Evolutionary conservation across 1,140 invertebrate species (phyloP).

Genomic region (Drosophila nikananu): DNA sequence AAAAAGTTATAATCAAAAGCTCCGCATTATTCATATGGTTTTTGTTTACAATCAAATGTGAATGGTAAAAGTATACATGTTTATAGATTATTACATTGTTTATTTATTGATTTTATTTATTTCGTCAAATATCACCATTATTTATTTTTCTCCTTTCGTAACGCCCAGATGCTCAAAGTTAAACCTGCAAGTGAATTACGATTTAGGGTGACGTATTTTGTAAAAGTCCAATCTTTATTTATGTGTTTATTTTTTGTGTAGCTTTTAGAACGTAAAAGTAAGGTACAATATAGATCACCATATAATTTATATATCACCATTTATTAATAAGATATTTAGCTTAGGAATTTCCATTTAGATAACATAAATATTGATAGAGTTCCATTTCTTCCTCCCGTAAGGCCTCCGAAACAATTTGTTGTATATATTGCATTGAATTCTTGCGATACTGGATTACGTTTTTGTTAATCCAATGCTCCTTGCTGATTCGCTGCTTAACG

Average conservation of each 20-base stretch:
- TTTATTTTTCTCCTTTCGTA: too few species aligned
- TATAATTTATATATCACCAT: neutral
- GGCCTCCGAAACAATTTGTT: constrained; percentile 10
- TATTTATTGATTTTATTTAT: neutral
- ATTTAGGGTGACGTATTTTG: too few species aligned
- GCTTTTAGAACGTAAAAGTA: neutral
- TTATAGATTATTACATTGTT: neutral
- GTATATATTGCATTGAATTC: neutral
- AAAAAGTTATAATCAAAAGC: constrained; percentile 10
- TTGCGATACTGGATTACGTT: constrained; percentile 14
- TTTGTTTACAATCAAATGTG: neutral
- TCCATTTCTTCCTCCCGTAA: neutral
- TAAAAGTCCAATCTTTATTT: too few species aligned
- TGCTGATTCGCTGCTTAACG: neutral
- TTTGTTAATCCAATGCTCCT: constrained; percentile 27
- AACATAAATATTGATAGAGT: constrained; percentile 26
- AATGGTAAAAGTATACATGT: constrained; percentile 9
- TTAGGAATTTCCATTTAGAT: neutral
- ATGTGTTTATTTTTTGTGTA: neutral
- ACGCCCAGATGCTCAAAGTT: too few species aligned
- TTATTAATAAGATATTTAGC: neutral
- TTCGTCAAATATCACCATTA: neutral
- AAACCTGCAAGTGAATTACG: neutral
- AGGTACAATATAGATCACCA: too few species aligned
- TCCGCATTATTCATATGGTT: constrained; percentile 1